These are phyloP conservation scores for Eustalomyia histrio DNA, from an alignment of 2,888 invertebrate species.

Conservation along the genomic window DNA sequence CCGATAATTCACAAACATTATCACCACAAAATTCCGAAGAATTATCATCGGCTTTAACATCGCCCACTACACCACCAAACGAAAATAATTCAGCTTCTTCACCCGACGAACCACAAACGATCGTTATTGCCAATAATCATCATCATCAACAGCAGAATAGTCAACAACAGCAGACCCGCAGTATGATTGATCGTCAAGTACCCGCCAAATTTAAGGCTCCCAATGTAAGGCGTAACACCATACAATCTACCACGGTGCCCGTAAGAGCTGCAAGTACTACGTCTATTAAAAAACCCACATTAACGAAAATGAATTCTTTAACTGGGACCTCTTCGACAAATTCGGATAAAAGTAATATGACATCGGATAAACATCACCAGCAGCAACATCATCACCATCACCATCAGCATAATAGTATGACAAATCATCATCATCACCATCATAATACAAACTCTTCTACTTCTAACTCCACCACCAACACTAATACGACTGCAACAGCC, in stretches of 20 bases:
- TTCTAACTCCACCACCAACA: constrained; percentile 53
- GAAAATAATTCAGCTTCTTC: constrained; percentile 74
- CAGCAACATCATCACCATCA: constrained; percentile 70
- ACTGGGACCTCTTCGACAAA: constrained; percentile 46
- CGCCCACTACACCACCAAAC: constrained; percentile 68
- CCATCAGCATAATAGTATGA: constrained; percentile 68
- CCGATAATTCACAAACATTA: constrained; percentile 65
- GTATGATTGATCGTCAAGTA: constrained; percentile 76
- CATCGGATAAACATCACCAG: constrained; percentile 67
- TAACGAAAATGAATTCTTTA: constrained; percentile 74
- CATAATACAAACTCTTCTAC: constrained; percentile 65
- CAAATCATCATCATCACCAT: constrained; percentile 66
- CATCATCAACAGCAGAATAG: constrained; percentile 64
- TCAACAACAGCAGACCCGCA: constrained; percentile 67
- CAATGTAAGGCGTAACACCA: constrained; percentile 73
- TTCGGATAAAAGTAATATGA: constrained; percentile 40
- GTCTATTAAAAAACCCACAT: constrained; percentile 71
- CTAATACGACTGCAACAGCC: constrained; percentile 73
- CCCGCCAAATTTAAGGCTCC: constrained; percentile 72
- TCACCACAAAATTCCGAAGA: constrained; percentile 65
- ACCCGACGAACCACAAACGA: constrained; percentile 74
- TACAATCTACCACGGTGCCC: constrained; percentile 70
- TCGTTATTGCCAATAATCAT: constrained; percentile 67
- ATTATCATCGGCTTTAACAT: constrained; percentile 65
- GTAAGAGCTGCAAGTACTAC: constrained; percentile 68